Percentiles rank a stretch among this genome's conserved stretches.
phyloP scores from a whole-genome alignment of 2,888 invertebrate genomes.

The Euphydryas editha region DNA sequence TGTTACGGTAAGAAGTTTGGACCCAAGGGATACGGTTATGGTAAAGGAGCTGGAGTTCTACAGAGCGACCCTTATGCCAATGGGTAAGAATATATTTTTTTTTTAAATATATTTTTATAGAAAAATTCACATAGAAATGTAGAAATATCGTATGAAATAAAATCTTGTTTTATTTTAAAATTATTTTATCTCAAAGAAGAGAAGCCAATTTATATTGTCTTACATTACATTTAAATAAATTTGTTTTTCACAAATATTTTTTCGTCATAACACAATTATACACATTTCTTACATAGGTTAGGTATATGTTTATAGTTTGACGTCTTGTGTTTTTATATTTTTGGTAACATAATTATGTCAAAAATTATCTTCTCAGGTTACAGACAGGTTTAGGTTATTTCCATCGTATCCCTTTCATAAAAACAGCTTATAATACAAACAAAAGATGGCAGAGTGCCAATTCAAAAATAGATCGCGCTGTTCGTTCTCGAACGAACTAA shows the following conservation, averaged over 20 bases:
- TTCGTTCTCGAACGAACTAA: conserved; percentile 78
- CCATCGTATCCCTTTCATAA: conserved; percentile 83
- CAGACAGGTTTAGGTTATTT: conserved; percentile 82
- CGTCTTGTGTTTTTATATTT: conserved; percentile 17
- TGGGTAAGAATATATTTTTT: conserved; percentile 86
- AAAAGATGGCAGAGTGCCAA: conserved; percentile 80
- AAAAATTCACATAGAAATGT: background rate
- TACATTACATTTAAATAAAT: too few species aligned
- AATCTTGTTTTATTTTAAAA: too few species aligned
- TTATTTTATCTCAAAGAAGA: too few species aligned
- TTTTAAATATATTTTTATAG: background rate
- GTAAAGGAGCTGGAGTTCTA: conserved; percentile 97
- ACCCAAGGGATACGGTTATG: conserved; percentile 98
- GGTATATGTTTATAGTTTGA: background rate
- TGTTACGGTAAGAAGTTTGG: conserved; percentile 99
- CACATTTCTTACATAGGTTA: background rate
- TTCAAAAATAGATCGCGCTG: conserved; percentile 76
- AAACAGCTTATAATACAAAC: conserved; percentile 84
- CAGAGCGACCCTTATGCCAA: conserved; percentile 94
- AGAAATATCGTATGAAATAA: too few species aligned
- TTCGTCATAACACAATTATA: too few species aligned
- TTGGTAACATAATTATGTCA: conserved; percentile 30
- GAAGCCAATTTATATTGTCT: too few species aligned
- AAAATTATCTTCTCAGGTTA: conserved; percentile 69
- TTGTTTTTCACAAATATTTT: too few species aligned